Conservation (phyloP, 1,140 invertebrate genomes). For the Calliphora vicina region DNA sequence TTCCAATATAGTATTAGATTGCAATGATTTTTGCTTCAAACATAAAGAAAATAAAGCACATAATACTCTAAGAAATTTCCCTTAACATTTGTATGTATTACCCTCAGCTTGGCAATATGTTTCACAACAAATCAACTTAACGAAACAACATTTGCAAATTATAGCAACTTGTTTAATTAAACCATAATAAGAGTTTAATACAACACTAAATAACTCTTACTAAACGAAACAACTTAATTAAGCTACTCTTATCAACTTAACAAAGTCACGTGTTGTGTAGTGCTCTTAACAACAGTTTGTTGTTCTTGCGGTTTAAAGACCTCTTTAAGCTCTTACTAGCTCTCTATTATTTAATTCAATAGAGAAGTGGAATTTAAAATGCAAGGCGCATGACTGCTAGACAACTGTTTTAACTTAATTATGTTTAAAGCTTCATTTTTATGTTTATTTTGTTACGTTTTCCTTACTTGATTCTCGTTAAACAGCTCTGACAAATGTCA, state of each 20-base stretch:
- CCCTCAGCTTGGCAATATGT: background rate
- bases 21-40: too few relatives aligned
- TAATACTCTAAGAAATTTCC: too few relatives aligned
- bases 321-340: background rate
- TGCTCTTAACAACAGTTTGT: background rate
- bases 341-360: background rate
- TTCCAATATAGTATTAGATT: too few relatives aligned
- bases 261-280: background rate
- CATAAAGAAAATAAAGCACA: too few relatives aligned
- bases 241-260: background rate
- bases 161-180: background rate
- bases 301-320: background rate
- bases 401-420: background rate
- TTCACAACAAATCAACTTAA: background rate
- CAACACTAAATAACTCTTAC: background rate
- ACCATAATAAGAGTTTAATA: background rate
- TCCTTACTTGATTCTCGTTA: background rate
- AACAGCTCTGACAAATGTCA: conserved; percentile 1
- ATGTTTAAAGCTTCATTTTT: background rate
- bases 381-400: background rate
- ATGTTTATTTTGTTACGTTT: background rate
- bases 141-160: background rate
- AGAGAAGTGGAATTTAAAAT: background rate
- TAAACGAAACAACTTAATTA: background rate
- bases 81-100: too few relatives aligned